These are phyloP conservation scores for Sylvia borin DNA, from an alignment of 2,797 vertebrate species.

Conservation along the genomic window DNA sequence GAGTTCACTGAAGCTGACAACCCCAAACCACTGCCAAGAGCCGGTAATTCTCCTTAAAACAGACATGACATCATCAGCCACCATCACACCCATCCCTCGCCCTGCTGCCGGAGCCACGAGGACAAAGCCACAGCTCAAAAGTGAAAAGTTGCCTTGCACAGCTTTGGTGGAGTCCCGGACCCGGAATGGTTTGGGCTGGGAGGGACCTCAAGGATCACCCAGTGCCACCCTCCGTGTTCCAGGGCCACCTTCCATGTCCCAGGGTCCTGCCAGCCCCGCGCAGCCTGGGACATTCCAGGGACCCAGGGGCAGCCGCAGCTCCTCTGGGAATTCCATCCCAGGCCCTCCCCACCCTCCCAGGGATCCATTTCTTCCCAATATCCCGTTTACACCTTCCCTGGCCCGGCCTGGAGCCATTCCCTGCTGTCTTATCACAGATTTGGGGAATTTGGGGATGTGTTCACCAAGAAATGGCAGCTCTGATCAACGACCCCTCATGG, in stretches of 20 bases:
- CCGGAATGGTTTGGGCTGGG: neutral
- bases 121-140: neutral
- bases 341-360: neutral
- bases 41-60: neutral
- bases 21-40: neutral
- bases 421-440: neutral
- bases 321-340: neutral
- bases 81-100: neutral
- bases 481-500: too few species aligned
- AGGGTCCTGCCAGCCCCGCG: neutral
- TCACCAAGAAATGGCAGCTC: neutral
- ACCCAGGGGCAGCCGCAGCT: neutral
- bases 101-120: neutral
- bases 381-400: neutral
- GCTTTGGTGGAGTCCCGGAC: neutral
- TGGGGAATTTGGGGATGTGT: neutral
- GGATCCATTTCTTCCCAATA: neutral
- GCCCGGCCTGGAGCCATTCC: neutral
- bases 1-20: neutral
- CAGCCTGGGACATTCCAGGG: neutral
- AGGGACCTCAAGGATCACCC: fast-evolving
- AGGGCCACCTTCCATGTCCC: neutral
- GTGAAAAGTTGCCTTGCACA: neutral
- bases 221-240: neutral
- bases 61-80: neutral